phyloP scores from a whole-genome alignment of 1,140 invertebrate species.

The Hormaphis cornu region DNA sequence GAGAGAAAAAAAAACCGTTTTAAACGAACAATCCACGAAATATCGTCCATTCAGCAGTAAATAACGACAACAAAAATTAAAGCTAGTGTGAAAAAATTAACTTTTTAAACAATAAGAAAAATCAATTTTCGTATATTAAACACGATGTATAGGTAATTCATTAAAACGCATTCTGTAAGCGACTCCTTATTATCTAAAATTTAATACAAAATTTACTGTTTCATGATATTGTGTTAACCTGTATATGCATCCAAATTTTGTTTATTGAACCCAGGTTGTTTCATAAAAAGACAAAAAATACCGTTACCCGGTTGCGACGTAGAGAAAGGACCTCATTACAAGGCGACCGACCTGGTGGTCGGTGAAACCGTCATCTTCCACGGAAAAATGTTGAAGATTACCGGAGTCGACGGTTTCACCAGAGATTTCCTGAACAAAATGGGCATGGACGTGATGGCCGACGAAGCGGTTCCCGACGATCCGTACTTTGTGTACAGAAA shows the following conservation, averaged over 20 bases:
- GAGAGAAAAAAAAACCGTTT: no score
- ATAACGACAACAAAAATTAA: no score
- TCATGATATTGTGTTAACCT: no score
- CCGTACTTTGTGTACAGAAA: not conserved
- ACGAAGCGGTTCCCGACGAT: not conserved
- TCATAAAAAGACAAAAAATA: constrained; percentile 20
- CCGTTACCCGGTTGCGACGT: not conserved
- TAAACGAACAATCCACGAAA: no score
- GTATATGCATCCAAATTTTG: not conserved
- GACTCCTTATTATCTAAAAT: no score
- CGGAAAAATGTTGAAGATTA: not conserved
- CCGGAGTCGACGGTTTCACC: not conserved
- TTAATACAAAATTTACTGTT: no score
- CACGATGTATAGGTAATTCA: no score
- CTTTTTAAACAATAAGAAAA: no score
- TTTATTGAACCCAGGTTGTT: not conserved
- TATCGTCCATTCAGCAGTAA: no score
- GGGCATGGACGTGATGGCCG: not conserved
- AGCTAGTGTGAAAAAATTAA: no score
- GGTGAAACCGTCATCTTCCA: not conserved
- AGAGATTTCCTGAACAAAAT: constrained; percentile 5
- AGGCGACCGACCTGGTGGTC: not conserved
- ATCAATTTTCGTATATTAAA: no score
- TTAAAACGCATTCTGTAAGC: no score
- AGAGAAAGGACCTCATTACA: not conserved